Evolutionary conservation across 2,797 vertebrate species (phyloP), one percentile per base, ranked within the genome.

Genomic region (Catamblyrhynchus diadema): DNA sequence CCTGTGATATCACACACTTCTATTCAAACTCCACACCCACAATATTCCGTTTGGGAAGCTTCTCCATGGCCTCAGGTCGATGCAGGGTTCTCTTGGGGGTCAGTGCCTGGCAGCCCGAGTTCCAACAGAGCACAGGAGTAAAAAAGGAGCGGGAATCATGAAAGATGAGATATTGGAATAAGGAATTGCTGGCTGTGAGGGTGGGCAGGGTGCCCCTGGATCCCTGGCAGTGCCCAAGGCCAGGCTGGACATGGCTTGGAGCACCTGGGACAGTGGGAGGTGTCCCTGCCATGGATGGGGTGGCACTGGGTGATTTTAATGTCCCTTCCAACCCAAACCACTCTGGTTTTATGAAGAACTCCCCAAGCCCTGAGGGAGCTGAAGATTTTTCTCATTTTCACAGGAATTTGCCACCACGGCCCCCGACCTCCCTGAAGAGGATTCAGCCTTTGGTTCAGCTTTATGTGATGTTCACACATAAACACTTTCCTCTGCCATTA

Each of bases 291-390:
- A n/a, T 13, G 33, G 28, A 27, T 12, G n/a, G 67, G 33, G 19
- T 24, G 41, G 15, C 1, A 17, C 10, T 13, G 59, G 8, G 1
- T 13, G 60, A 1, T 1, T 57, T 73, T 32, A 17, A 50, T 4
- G 25, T 73, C 44, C 32, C 32, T 25, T 4, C 42, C 42, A 25
- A 5, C 35, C 25, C 51, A 48, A 48, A 25, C 25, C 42, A 14
- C 14, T 12, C 51, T 21, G 32, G 5, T 50, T 57, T 57, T 42
- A 25, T 5, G 4, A 42, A 64, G 24, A 24, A 2, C 20, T 64
- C 25, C 32, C 10, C 9, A 45, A 12, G 18, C 45, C 48, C 48
- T n/a, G 41, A 67, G n/a, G 12, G 16, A 84, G 13, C 3, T 22
- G 42, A 62, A 59, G 21, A 2, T 5, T 81, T 65, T 62, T 9